These are phyloP conservation scores for Hydrolagus colliei DNA, from an alignment of 2,797 vertebrate genomes.

Conservation along the genomic window DNA sequence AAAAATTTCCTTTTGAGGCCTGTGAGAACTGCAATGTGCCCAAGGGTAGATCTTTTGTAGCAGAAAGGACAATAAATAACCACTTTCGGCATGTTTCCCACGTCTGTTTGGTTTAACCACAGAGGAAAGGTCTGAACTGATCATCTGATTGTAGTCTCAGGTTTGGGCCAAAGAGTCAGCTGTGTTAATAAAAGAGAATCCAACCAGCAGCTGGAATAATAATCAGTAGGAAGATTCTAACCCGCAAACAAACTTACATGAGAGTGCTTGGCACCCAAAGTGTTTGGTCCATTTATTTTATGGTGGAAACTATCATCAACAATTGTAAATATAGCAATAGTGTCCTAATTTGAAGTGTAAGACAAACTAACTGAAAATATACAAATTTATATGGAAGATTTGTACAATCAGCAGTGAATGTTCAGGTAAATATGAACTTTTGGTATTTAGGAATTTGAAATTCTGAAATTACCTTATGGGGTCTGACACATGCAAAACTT, in stretches of 20 bases:
- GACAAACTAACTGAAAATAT: too few species aligned
- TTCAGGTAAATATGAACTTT: too few species aligned
- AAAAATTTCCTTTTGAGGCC: neutral
- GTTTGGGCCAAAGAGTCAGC: slow-evolving; percentile 39
- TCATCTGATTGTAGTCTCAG: slow-evolving; percentile 36
- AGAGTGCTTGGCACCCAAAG: slow-evolving; percentile 33
- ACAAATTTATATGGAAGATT: too few species aligned
- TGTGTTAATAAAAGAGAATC: slow-evolving; percentile 41
- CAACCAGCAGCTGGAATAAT: slow-evolving; percentile 55
- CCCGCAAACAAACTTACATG: slow-evolving; percentile 39
- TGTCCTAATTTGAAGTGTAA: too few species aligned
- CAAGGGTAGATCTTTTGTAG: neutral
- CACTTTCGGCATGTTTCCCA: slow-evolving; percentile 47
- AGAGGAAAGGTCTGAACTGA: slow-evolving; percentile 37
- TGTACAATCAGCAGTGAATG: too few species aligned
- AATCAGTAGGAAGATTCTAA: slow-evolving; percentile 51
- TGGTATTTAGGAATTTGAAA: too few species aligned
- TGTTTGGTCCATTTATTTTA: neutral
- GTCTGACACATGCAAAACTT: too few species aligned
- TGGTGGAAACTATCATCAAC: too few species aligned
- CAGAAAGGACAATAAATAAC: neutral
- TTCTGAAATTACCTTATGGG: too few species aligned
- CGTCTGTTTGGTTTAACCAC: slow-evolving; percentile 54
- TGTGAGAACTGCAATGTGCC: neutral
- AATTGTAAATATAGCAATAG: too few species aligned